Evolutionary conservation across 2,113 vertebrate genomes (phyloP), one percentile per base, ranked within the genome.

Genomic region (Carassius carassius): DNA sequence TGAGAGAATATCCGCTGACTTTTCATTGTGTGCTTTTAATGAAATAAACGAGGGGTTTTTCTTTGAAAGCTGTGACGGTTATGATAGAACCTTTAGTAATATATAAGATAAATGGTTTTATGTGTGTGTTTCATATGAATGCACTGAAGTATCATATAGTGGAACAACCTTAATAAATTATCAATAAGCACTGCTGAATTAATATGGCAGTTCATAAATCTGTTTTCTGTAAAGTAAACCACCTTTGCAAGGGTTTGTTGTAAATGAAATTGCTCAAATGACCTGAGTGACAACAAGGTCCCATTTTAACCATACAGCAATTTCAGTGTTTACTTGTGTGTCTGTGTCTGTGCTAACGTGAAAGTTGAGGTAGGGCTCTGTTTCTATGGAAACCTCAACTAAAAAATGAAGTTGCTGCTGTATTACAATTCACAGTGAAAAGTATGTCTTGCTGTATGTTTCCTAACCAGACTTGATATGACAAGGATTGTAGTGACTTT

Each of bases 341-440:
- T 86, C 69, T 44, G 6, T 73, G 87, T 81, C 81, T 86, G 82
- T 81, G 41, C 74, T 87, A 90, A 67, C 86, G 54, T 84, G 58
- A 82, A 89, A 89, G 90, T 92, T 93, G 90, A 92, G 92, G 90
- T 88, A 86, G 41, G 67, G 72, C 86, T 88, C 90, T 91, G 94
- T 95, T 94, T 92, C 94, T 91, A 94, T 94, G 92, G 94, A 91
- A 93, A 94, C 93, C 81, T 88, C 87, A 62, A n/a, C 91, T 89
- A 80, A 79, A 87, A 89, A 86, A 86, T 87, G 90, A 91, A 91
- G 90, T 91, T 89, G 81, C 90, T 89, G 70, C 70, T 89, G 89
- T 88, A 89, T 92, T 65, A 47, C 58, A 90, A 89, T 92, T 83
- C 85, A 63, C n/a, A 70, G 51, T 58, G 58, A 69, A 76, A 73